These are phyloP conservation scores for Leptonema lineaticorne DNA, from an alignment of 1,140 invertebrate species.

Conservation along the genomic window DNA sequence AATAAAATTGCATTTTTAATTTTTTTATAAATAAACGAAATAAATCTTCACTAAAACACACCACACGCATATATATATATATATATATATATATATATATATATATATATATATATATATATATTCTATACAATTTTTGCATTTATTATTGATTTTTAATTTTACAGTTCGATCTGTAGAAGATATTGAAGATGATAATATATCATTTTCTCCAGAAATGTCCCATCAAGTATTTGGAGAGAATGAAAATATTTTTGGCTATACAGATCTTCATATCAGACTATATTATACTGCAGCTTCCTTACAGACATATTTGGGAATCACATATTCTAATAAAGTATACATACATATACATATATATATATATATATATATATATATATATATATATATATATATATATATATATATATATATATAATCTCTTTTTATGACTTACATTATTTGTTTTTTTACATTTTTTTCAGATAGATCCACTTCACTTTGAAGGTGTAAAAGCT, in stretches of 20 bases:
- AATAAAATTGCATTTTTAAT: too few relatives aligned
- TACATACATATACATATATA: too few relatives aligned
- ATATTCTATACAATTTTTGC: too few relatives aligned
- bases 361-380: too few relatives aligned
- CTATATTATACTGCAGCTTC: constrained; percentile 82
- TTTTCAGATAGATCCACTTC: constrained; percentile 52
- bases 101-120: too few relatives aligned
- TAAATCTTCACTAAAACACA: too few relatives aligned
- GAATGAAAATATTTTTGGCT: constrained; percentile 92
- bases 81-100: too few relatives aligned
- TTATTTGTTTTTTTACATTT: not conserved
- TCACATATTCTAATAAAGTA: constrained; percentile 54
- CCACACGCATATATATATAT: too few relatives aligned
- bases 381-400: too few relatives aligned
- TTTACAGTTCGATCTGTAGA: constrained; percentile 63
- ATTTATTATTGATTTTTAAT: too few relatives aligned
- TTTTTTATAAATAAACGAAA: too few relatives aligned
- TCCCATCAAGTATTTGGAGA: constrained; percentile 94
- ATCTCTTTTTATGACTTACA: not conserved
- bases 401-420: too few relatives aligned
- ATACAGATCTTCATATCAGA: constrained; percentile 77
- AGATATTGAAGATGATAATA: constrained; percentile 73
- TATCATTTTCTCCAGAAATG: constrained; percentile 82
- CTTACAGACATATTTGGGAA: constrained; percentile 58
- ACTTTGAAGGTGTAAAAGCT: constrained; percentile 65